A percentile compares a stretch with the other conserved stretches of the same genome.
Conservation (phyloP, 2,797 vertebrate species). For the Sarcoramphus papa region DNA sequence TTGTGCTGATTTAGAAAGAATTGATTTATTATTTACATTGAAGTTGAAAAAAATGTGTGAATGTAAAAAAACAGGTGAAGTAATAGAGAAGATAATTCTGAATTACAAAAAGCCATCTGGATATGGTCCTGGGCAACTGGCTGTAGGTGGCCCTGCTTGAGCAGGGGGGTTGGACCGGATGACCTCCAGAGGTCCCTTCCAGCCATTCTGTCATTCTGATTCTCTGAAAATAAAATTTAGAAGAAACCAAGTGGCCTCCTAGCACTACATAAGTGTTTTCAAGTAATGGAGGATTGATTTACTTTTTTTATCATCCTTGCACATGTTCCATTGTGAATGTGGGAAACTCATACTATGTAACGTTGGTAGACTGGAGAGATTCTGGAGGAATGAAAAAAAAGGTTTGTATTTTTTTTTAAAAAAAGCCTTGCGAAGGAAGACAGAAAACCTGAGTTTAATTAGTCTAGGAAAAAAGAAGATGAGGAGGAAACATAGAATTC, state of each 20-base stretch:
- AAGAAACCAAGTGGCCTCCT: background rate
- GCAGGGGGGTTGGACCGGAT: background rate
- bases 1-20: conserved; percentile 31
- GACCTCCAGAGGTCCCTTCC: background rate
- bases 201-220: background rate
- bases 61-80: background rate
- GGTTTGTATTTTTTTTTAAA: rapidly evolving
- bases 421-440: background rate
- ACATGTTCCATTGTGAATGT: background rate
- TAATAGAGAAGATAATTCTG: background rate
- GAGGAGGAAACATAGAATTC: background rate
- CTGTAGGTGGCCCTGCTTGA: background rate
- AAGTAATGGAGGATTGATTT: background rate
- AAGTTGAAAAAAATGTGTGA: background rate
- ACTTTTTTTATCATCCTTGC: background rate
- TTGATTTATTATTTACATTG: conserved; percentile 23
- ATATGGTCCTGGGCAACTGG: background rate
- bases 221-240: background rate
- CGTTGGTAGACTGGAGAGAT: background rate
- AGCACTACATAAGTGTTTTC: background rate
- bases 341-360: background rate
- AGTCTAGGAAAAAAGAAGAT: background rate
- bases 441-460: background rate
- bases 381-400: background rate
- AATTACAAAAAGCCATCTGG: background rate